Evolutionary conservation across 2,797 vertebrate species (phyloP).

Genomic region (Tapera naevia): DNA sequence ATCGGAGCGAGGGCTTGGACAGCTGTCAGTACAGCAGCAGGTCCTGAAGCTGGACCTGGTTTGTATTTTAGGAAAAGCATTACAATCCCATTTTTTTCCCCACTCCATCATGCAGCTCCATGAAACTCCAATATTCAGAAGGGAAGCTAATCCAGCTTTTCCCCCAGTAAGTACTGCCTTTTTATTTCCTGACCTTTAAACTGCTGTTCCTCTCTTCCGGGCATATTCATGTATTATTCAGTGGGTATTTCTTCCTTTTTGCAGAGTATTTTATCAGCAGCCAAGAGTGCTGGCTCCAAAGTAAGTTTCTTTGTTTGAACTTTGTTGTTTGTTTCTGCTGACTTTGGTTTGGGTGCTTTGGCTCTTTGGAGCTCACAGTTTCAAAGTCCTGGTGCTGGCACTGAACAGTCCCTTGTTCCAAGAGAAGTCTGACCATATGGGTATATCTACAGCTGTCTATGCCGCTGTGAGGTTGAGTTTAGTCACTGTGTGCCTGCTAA

Average conservation of each 20-base stretch:
- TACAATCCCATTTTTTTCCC: not conserved
- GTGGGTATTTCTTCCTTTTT: slow-evolving; percentile 23
- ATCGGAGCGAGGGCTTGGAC: not conserved
- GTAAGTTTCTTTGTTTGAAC: slow-evolving; percentile 49
- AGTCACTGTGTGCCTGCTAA: not conserved
- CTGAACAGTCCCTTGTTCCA: not conserved
- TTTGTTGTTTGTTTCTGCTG: not conserved
- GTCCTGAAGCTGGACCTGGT: not conserved
- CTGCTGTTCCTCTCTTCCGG: not conserved
- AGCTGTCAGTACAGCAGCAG: not conserved
- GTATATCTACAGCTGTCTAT: not conserved
- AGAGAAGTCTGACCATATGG: not conserved
- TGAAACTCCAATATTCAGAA: slow-evolving; percentile 47
- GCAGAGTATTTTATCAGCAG: slow-evolving; percentile 72
- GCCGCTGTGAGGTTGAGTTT: not conserved
- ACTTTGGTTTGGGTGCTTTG: not conserved
- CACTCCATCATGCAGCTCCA: slow-evolving; percentile 29
- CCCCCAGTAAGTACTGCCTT: slow-evolving; percentile 50
- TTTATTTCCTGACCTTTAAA: slow-evolving; percentile 14
- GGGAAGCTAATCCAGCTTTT: slow-evolving; percentile 37
- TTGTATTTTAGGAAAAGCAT: not conserved
- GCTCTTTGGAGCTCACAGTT: not conserved
- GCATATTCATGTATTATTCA: slow-evolving; percentile 22
- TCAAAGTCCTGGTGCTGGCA: not conserved
- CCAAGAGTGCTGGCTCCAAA: slow-evolving; percentile 63